phyloP scores from a whole-genome alignment of 2,797 vertebrate genomes.

The Megalops cyprinoides region DNA sequence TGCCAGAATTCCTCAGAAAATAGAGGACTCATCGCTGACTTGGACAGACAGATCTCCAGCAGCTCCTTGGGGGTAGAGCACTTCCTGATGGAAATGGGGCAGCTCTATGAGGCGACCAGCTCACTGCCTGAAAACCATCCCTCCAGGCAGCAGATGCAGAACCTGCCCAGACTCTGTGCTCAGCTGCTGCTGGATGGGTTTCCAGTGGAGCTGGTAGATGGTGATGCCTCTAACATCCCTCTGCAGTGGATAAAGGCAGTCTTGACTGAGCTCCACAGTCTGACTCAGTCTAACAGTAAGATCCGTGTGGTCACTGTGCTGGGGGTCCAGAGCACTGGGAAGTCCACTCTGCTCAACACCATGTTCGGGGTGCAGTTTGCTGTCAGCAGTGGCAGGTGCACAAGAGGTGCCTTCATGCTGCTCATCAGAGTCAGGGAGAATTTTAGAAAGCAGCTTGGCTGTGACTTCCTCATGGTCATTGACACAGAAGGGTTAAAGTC shows the following conservation, averaged over 20 bases:
- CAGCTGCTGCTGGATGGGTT: slow-evolving; percentile 63
- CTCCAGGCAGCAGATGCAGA: slow-evolving; percentile 38
- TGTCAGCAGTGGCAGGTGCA: slow-evolving; percentile 52
- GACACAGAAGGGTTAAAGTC: too few relatives aligned
- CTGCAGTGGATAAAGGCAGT: slow-evolving; percentile 66
- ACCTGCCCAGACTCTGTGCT: slow-evolving; percentile 59
- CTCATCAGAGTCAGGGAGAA: too few relatives aligned
- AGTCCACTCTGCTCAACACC: too few relatives aligned
- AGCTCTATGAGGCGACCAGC: slow-evolving; percentile 59
- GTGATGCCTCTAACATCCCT: slow-evolving; percentile 62
- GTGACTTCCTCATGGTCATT: too few relatives aligned
- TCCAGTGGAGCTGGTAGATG: slow-evolving; percentile 66
- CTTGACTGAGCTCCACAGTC: too few relatives aligned
- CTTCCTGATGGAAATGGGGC: slow-evolving; percentile 69
- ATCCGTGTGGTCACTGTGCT: too few relatives aligned
- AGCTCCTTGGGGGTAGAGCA: slow-evolving; percentile 67
- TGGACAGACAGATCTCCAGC: too few relatives aligned
- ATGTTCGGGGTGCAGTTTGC: slow-evolving; percentile 63
- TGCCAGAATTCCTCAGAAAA: not conserved
- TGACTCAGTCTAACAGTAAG: slow-evolving; percentile 49
- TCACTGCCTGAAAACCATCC: slow-evolving; percentile 31
- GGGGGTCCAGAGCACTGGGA: too few relatives aligned
- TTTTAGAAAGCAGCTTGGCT: too few relatives aligned
- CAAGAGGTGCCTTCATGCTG: too few relatives aligned
- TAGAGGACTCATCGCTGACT: slow-evolving; percentile 10